Evolutionary conservation across 2,797 vertebrate genomes (phyloP), one percentile per base, ranked within the genome.

Genomic region (Neoniphon sammara): DNA sequence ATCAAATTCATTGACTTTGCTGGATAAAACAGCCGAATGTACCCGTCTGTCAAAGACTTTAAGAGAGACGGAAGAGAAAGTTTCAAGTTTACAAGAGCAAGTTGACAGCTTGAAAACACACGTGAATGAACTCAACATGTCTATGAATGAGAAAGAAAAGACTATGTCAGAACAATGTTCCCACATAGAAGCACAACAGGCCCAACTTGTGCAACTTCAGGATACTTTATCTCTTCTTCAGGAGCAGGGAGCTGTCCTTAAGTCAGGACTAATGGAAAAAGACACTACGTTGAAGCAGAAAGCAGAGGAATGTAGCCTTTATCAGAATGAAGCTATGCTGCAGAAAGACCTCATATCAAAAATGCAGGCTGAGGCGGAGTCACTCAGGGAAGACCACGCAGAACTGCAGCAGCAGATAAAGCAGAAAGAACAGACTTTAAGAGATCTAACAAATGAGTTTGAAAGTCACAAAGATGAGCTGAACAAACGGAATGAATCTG

Each of bases 21-120:
- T 88, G 7, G 87, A 95, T 73, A 96, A 95, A 87, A 93, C 89
- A 27, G 93, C 78, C 14, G 92, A 96, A 72, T 96, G 92, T 70
- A 70, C 68, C 30, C 2, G 79, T 57, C 87, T 97, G 59, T 89
- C 88, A n/a, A 80, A 84, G 73, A 85, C 82, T 14, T 80, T 97
- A 11, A 76, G 3, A 2, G 91, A 94, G 70, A 93, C 77, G 59
- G 93, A 93, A 57, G 91, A 94, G 9, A 78, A 88, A 10, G 62
- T 90, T 20, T 82, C 86, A 23, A 75, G 67, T 71, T 88, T 96
- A 57, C 86, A 82, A 0, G 83, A 92, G 14, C 90, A 95, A 77
- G 62, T 91, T 12, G 84, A 90, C 2, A 73, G 69, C 70, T 83
- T 94, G 17, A 87, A 81, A 65, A 68, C 73, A 17, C 91, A 95